Evolutionary conservation across 2,113 vertebrate species (phyloP).

Genomic region (Protomyctophum bolini): DNA sequence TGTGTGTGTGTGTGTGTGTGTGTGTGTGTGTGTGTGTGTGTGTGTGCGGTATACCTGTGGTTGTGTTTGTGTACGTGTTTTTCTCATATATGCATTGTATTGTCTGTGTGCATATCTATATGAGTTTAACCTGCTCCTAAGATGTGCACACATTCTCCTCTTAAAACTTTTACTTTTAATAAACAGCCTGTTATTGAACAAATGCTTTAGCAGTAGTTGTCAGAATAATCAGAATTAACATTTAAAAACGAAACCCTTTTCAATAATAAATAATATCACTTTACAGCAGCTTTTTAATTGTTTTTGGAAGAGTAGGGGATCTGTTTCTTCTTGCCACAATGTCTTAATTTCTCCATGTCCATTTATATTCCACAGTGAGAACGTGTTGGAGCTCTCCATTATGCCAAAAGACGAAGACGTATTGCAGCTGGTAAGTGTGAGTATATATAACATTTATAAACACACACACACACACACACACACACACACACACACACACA

Average conservation of each 20-base stretch:
- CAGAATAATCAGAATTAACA: no score
- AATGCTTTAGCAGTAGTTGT: no score
- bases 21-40: conserved; percentile 5
- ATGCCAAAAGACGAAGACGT: conserved; percentile 98
- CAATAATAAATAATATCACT: no score
- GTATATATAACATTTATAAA: conserved; percentile 3
- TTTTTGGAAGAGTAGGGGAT: no score
- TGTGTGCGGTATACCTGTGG: conserved; percentile 14
- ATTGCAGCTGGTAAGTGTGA: conserved; percentile 93
- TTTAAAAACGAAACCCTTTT: no score
- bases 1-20: conserved; percentile 12
- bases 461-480: neutral
- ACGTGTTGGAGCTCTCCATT: conserved; percentile 93
- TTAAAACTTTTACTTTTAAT: no score
- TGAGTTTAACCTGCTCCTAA: neutral
- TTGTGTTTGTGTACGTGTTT: neutral
- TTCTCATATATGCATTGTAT: neutral
- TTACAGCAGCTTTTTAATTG: no score
- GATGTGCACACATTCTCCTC: no score
- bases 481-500: neutral
- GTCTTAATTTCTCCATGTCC: conserved; percentile 13
- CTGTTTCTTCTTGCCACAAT: neutral
- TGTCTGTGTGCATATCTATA: neutral
- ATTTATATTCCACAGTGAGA: conserved; percentile 79
- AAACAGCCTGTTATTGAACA: no score